Conservation (phyloP, 2,113 vertebrate genomes). For the Actinemys pallida region DNA sequence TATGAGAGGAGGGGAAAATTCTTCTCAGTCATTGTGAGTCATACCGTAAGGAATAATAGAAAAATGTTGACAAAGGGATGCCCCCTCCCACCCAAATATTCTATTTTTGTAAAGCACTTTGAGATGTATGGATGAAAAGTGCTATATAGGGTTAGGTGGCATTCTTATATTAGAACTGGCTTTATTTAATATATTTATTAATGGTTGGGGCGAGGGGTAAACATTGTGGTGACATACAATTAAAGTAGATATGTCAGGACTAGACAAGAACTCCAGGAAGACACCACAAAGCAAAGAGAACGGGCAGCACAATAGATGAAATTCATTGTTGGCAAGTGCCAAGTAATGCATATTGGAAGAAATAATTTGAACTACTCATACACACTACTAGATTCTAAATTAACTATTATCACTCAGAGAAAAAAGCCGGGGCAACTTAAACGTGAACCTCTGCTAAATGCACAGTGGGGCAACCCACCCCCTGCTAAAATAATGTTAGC, state of each 20-base stretch:
- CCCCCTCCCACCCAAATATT: not conserved
- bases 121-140: not conserved
- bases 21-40: conserved; percentile 36
- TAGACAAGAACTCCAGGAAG: not conserved
- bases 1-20: not conserved
- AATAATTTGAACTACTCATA: not conserved
- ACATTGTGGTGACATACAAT: not conserved
- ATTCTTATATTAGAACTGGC: not conserved
- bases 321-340: not conserved
- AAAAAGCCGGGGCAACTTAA: not conserved
- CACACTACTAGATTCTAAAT: not conserved
- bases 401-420: not conserved
- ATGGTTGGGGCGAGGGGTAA: not conserved
- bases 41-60: conserved; percentile 15
- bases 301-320: not conserved
- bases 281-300: not conserved
- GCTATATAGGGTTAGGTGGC: not conserved
- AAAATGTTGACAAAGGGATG: not conserved
- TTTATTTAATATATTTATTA: not conserved
- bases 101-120: not conserved
- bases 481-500: not conserved
- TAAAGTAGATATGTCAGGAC: not conserved
- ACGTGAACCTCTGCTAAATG: not conserved
- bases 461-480: not conserved
- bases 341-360: not conserved